phyloP scores from a whole-genome alignment of 2,113 vertebrate species.

The Formicarius rufipectus region DNA sequence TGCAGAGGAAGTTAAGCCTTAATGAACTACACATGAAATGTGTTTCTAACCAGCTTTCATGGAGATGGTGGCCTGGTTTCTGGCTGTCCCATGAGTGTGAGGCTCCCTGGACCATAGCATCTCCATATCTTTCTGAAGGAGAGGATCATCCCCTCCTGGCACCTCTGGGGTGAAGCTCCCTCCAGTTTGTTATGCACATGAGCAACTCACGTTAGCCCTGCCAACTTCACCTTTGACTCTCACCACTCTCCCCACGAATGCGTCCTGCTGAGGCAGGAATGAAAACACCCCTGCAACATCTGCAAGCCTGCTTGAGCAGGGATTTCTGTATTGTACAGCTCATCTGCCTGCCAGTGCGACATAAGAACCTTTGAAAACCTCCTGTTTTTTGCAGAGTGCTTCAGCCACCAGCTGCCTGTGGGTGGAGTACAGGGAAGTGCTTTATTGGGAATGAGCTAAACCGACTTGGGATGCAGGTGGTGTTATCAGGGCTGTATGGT shows the following conservation, averaged over 20 bases:
- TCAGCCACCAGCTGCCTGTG: neutral
- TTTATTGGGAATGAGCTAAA: neutral
- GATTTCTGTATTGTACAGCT: neutral
- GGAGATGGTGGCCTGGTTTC: accelerated
- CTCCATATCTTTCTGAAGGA: neutral
- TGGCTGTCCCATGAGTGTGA: accelerated
- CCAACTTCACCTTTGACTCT: accelerated
- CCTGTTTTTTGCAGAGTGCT: accelerated
- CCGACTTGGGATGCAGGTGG: accelerated
- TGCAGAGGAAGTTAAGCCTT: neutral
- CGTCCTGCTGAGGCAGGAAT: neutral
- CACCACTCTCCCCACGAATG: neutral
- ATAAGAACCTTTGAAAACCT: neutral
- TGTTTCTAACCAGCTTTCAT: neutral
- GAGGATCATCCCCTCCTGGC: neutral
- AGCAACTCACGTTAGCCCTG: accelerated
- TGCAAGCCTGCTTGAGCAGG: neutral
- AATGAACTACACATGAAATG: neutral
- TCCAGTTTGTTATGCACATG: neutral
- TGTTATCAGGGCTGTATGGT: neutral
- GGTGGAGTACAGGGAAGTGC: neutral
- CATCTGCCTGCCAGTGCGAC: accelerated
- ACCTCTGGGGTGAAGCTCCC: neutral
- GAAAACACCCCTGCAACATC: neutral
- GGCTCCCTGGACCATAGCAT: neutral